phyloP scores from a whole-genome alignment of 2,888 invertebrate species.

The Alcis repandata region DNA sequence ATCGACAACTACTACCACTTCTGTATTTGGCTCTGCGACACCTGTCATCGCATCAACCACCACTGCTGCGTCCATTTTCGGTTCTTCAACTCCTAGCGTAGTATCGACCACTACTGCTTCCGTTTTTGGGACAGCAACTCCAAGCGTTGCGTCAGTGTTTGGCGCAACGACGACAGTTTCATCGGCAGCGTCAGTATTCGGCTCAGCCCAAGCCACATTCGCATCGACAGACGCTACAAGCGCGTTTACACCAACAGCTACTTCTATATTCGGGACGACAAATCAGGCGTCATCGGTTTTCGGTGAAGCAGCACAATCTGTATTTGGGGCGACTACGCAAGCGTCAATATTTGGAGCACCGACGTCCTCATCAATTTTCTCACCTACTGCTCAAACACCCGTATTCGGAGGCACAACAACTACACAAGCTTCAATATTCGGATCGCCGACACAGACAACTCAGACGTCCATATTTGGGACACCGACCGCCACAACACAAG shows the following conservation, averaged over 20 bases:
- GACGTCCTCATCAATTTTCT: slow-evolving; percentile 38
- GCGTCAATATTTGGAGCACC: slow-evolving; percentile 52
- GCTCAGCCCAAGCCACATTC: not conserved
- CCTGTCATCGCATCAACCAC: slow-evolving; percentile 11
- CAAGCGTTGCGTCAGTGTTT: slow-evolving; percentile 16
- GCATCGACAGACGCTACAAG: not conserved
- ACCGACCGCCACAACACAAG: slow-evolving; percentile 48
- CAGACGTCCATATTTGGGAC: slow-evolving; percentile 60
- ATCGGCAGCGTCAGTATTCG: slow-evolving; percentile 48
- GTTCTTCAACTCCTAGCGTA: not conserved
- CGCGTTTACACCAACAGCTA: slow-evolving; percentile 17
- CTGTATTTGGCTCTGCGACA: slow-evolving; percentile 47
- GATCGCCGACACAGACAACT: slow-evolving; percentile 53
- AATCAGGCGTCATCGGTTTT: slow-evolving; percentile 48
- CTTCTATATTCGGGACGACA: slow-evolving; percentile 41
- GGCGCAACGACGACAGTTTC: slow-evolving; percentile 25
- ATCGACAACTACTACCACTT: slow-evolving; percentile 40
- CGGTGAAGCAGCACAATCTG: slow-evolving; percentile 31
- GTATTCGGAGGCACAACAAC: slow-evolving; percentile 45
- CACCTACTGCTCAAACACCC: slow-evolving; percentile 43
- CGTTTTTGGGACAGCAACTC: slow-evolving; percentile 12
- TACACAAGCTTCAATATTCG: slow-evolving; percentile 62
- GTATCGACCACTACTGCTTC: slow-evolving; percentile 8
- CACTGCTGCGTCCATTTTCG: slow-evolving; percentile 47
- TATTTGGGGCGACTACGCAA: slow-evolving; percentile 47